Conservation (phyloP, 2,797 vertebrate species). For the Falco naumanni region DNA sequence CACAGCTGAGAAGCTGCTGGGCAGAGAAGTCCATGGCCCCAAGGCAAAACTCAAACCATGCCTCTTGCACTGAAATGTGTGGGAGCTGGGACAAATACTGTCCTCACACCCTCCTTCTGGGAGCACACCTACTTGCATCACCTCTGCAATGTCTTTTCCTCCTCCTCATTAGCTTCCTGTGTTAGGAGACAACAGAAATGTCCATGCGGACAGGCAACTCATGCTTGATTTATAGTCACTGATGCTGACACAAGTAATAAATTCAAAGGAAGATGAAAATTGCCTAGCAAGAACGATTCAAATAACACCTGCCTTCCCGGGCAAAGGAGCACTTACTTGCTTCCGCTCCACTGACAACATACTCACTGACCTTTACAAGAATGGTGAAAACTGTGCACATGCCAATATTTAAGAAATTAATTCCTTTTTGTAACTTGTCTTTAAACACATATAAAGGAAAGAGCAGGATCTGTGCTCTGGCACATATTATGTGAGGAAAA, state of each 20-base stretch:
- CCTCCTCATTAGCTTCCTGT: conserved; percentile 19
- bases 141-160: neutral
- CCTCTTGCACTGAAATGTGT: neutral
- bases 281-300: conserved; percentile 65
- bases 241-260: conserved; percentile 69
- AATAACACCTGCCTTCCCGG: conserved; percentile 66
- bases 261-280: conserved; percentile 72
- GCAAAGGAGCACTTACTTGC: conserved; percentile 63
- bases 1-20: neutral
- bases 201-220: neutral
- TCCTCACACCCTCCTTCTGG: neutral
- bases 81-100: neutral
- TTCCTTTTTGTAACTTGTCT: neutral
- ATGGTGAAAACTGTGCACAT: conserved; percentile 30
- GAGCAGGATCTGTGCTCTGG: neutral
- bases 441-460: conserved; percentile 11
- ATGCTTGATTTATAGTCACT: conserved; percentile 65
- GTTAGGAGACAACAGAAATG: conserved; percentile 23
- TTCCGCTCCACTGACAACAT: conserved; percentile 46
- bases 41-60: neutral
- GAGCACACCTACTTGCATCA: neutral
- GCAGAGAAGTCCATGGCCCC: neutral
- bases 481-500: neutral
- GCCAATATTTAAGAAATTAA: conserved; percentile 66
- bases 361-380: conserved; percentile 67